A percentile compares a stretch with the other conserved stretches of the same genome.
Evolutionary conservation across 2,888 invertebrate species (phyloP).

Genomic region (Petrolisthes cinctipes): DNA sequence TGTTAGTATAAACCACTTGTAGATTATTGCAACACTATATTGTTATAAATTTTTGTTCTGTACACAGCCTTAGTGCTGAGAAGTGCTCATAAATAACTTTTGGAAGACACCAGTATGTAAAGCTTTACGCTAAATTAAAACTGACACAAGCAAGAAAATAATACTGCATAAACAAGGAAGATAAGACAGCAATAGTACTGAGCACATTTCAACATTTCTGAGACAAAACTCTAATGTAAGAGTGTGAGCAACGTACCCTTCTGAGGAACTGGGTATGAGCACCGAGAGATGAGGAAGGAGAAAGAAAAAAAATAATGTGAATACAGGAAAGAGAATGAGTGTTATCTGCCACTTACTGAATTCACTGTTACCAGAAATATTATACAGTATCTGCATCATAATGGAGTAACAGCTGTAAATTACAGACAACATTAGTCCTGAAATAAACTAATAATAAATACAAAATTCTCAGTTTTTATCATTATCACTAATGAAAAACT

Average conservation of each 20-base stretch:
- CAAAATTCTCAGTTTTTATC: too few relatives aligned
- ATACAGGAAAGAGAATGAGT: neutral
- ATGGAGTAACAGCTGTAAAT: too few relatives aligned
- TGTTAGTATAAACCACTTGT: too few relatives aligned
- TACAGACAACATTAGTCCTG: too few relatives aligned
- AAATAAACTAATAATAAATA: too few relatives aligned
- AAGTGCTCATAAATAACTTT: constrained; percentile 7
- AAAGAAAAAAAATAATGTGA: constrained; percentile 24
- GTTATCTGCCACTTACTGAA: too few relatives aligned
- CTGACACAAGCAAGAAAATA: constrained; percentile 4
- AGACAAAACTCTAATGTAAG: neutral
- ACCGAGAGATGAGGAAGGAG: constrained; percentile 13
- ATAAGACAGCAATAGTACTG: neutral
- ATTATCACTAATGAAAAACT: too few relatives aligned
- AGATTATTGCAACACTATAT: too few relatives aligned
- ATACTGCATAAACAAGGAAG: neutral
- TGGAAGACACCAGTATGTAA: neutral
- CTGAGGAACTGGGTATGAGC: constrained; percentile 51
- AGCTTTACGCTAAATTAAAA: too few relatives aligned
- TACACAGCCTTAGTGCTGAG: constrained; percentile 7
- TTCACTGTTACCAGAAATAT: too few relatives aligned
- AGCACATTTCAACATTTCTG: neutral
- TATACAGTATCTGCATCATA: too few relatives aligned
- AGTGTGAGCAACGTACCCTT: constrained; percentile 47
- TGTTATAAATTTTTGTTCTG: neutral